A percentile compares a stretch with the other conserved stretches of the same genome.
phyloP scores from a whole-genome alignment of 2,888 invertebrate species.

The Halocaridina rubra region DNA sequence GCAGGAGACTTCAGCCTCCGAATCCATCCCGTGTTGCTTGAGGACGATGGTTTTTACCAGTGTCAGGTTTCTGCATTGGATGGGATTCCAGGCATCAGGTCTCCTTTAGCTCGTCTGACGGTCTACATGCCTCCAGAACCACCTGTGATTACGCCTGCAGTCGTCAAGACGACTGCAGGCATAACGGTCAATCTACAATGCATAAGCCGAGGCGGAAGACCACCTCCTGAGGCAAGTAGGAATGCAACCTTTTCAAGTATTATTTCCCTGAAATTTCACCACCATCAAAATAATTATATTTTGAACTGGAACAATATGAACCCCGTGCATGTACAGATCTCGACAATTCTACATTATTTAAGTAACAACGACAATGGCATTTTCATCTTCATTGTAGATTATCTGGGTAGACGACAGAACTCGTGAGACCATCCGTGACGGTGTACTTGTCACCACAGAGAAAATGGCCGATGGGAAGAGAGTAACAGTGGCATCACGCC shows the following conservation, averaged over 20 bases:
- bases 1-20: conserved; percentile 91
- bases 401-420: conserved; percentile 59
- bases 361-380: not conserved
- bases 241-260: no score
- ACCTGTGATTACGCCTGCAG: conserved; percentile 81
- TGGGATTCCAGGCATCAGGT: conserved; percentile 77
- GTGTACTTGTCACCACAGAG: conserved; percentile 75
- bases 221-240: conserved; percentile 64
- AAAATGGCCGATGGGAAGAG: conserved; percentile 84
- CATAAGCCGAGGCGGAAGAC: conserved; percentile 62
- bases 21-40: conserved; percentile 87
- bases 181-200: conserved; percentile 80
- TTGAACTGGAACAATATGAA: no score
- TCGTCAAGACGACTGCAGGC: conserved; percentile 88
- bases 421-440: conserved; percentile 67
- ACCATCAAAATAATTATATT: no score
- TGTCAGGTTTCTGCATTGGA: conserved; percentile 88
- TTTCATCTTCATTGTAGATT: conserved; percentile 30
- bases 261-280: no score
- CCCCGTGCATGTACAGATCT: no score
- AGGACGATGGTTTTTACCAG: conserved; percentile 93
- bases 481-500: conserved; percentile 86
- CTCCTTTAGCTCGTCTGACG: conserved; percentile 85
- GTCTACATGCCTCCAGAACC: conserved; percentile 93
- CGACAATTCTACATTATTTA: not conserved